Evolutionary conservation across 2,797 vertebrate species (phyloP).

Genomic region (Characodon lateralis): DNA sequence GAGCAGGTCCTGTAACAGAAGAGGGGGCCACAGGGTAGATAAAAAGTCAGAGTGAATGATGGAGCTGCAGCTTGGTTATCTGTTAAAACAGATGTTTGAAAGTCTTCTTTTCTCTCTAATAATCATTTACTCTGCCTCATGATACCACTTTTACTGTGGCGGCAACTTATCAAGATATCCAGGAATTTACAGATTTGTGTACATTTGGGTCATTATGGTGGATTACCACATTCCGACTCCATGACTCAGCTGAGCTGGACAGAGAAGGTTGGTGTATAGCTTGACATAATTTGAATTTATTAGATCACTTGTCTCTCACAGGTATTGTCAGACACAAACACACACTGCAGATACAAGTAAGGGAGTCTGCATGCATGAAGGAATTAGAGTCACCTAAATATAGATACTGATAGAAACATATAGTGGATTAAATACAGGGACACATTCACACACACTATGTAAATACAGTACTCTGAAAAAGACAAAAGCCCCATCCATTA

Average conservation of each 20-base stretch:
- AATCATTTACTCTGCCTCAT: constrained; percentile 53
- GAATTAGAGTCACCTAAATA: constrained; percentile 18
- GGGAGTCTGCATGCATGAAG: constrained; percentile 3
- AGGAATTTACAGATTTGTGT: constrained; percentile 45
- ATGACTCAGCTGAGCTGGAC: constrained; percentile 41
- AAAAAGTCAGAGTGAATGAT: constrained; percentile 56
- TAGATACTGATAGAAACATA: constrained; percentile 5
- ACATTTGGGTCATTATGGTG: constrained; percentile 63
- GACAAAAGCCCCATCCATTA: not conserved
- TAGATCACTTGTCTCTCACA: constrained; percentile 27
- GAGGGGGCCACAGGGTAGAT: constrained; percentile 23
- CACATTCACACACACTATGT: not conserved
- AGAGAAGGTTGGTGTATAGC: constrained; percentile 43
- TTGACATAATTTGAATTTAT: constrained; percentile 15
- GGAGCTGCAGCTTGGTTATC: constrained; percentile 50
- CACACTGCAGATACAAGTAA: constrained; percentile 17
- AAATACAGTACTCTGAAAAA: not conserved
- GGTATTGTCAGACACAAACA: constrained; percentile 4
- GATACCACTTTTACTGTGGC: constrained; percentile 54
- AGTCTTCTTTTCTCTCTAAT: constrained; percentile 53
- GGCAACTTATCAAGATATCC: constrained; percentile 60
- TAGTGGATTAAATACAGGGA: constrained; percentile 2
- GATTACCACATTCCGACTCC: constrained; percentile 61
- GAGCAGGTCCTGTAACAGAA: constrained; percentile 18
- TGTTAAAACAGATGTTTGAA: constrained; percentile 57